These are phyloP conservation scores for Neomorphus geoffroyi DNA, from an alignment of 2,797 vertebrate species.

Conservation along the genomic window DNA sequence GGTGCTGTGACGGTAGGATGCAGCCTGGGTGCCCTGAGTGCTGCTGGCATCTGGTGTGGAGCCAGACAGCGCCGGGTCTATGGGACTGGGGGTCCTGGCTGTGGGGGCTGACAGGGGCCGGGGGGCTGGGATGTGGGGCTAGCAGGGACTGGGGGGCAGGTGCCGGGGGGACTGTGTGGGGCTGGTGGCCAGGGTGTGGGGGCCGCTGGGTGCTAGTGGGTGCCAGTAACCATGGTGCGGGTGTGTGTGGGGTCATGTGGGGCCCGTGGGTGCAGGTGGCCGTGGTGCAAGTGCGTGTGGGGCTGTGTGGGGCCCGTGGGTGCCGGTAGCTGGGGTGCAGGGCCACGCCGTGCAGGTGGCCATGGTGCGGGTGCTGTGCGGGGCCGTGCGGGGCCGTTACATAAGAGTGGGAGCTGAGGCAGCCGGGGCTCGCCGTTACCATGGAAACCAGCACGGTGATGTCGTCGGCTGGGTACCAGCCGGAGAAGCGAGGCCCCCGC, in stretches of 20 bases:
- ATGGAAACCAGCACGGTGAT: conserved; percentile 63
- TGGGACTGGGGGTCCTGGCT: neutral
- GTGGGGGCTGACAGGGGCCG: accelerated
- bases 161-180: neutral
- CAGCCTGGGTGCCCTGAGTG: neutral
- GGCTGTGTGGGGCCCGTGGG: too few species aligned
- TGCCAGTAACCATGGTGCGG: too few species aligned
- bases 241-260: too few species aligned
- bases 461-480: conserved; percentile 51
- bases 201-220: too few species aligned
- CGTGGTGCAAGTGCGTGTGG: too few species aligned
- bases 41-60: neutral
- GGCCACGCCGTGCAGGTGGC: too few species aligned
- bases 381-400: conserved; percentile 32
- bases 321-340: too few species aligned
- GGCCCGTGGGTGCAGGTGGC: too few species aligned
- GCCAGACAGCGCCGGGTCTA: neutral
- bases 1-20: neutral
- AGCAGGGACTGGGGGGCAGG: too few species aligned
- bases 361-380: too few species aligned
- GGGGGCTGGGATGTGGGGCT: neutral
- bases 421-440: conserved; percentile 50
- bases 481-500: conserved; percentile 19
- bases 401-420: conserved; percentile 63
- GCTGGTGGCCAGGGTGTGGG: too few species aligned